Evolutionary conservation across 92 coral and sea anemone species (phyloP).

Genomic region (Porites evermanni): DNA sequence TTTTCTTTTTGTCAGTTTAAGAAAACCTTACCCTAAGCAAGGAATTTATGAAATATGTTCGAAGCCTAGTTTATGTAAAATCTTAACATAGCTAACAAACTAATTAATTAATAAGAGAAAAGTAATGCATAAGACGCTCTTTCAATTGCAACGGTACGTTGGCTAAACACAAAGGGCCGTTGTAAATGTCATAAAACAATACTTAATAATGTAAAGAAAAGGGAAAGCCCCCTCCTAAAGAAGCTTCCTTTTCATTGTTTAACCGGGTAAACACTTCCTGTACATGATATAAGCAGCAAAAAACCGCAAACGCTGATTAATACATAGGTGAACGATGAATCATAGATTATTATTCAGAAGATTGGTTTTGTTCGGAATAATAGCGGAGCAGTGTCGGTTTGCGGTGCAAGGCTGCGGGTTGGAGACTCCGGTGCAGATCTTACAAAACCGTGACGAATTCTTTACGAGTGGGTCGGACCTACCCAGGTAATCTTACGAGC

Average conservation of each 20-base stretch:
- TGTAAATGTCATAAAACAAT: background rate
- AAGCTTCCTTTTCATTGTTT: background rate
- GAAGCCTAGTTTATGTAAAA: too few species aligned
- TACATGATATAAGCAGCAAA: background rate
- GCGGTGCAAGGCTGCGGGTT: background rate
- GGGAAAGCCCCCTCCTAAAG: background rate
- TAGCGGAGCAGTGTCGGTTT: background rate
- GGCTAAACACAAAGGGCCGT: too few species aligned
- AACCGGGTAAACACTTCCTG: background rate
- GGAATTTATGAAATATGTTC: too few species aligned
- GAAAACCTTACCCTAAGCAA: too few species aligned
- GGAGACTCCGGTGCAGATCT: background rate
- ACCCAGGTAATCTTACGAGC: background rate
- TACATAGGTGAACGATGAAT: background rate
- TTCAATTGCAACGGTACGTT: too few species aligned
- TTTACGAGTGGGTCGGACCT: background rate
- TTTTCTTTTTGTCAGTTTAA: too few species aligned
- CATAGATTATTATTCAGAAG: background rate
- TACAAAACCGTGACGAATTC: background rate
- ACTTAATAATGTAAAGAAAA: background rate
- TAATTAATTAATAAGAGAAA: too few species aligned
- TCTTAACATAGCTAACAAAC: too few species aligned
- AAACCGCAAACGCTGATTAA: conserved; percentile 2
- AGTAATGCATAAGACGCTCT: too few species aligned
- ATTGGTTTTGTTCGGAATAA: background rate